Conservation (phyloP, 2,113 vertebrate genomes). For the Chaetodon auriga region DNA sequence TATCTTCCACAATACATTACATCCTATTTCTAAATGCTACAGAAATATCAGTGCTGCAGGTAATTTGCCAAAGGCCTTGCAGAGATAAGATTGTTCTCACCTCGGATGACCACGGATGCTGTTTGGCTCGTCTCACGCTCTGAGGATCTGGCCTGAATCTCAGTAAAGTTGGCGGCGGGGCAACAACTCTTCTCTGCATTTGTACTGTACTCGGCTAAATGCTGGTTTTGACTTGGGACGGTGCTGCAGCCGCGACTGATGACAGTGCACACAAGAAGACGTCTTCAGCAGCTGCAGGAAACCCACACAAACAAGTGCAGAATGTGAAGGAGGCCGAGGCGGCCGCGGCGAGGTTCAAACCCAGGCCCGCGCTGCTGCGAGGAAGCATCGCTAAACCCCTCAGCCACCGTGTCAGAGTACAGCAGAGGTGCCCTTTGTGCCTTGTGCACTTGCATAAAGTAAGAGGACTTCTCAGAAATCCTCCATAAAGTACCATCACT, state of each 20-base stretch:
- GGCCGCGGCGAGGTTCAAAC: too few species aligned
- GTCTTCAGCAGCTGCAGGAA: not conserved
- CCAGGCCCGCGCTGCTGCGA: too few species aligned
- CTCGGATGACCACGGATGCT: not conserved
- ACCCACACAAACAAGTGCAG: too few species aligned
- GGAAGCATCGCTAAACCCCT: too few species aligned
- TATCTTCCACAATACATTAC: not conserved
- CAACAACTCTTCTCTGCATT: not conserved
- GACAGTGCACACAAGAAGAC: not conserved
- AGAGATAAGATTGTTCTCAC: not conserved
- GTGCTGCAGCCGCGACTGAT: not conserved
- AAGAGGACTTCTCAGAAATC: not conserved
- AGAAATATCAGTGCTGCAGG: not conserved
- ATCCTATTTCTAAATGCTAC: not conserved
- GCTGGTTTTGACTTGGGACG: not conserved
- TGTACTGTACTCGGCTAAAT: not conserved
- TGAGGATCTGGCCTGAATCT: not conserved
- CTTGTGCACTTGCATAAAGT: not conserved
- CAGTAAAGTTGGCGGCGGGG: not conserved
- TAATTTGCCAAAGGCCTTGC: not conserved
- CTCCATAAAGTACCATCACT: not conserved
- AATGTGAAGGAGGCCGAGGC: too few species aligned
- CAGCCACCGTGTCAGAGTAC: too few species aligned
- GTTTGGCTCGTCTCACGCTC: not conserved
- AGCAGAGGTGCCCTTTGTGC: not conserved